Evolutionary conservation across 2,113 vertebrate species (phyloP).

Genomic region (Toxotes jaculatrix): DNA sequence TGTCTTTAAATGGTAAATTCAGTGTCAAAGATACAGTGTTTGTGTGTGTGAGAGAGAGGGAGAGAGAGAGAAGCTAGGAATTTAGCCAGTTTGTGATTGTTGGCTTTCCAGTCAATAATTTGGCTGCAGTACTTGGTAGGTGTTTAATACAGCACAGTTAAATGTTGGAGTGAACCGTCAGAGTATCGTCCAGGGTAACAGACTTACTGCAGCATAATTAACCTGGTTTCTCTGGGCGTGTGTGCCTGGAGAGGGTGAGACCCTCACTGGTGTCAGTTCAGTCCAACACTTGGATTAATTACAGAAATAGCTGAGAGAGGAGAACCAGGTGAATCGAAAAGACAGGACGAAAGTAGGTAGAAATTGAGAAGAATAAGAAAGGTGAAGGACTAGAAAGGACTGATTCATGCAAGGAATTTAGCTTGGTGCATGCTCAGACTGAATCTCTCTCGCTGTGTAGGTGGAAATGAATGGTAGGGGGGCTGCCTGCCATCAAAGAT

Average conservation of each 20-base stretch:
- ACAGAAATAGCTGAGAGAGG: slow-evolving; percentile 11
- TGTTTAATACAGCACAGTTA: neutral
- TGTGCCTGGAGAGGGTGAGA: slow-evolving; percentile 22
- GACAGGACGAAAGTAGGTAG: neutral
- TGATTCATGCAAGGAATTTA: neutral
- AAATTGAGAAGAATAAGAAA: neutral
- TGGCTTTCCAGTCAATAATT: neutral
- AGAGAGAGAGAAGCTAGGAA: neutral
- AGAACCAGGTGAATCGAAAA: neutral
- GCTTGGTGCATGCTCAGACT: neutral
- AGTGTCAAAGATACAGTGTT: neutral
- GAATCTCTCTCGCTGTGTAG: neutral
- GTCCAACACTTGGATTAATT: slow-evolving; percentile 37
- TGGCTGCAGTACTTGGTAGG: neutral
- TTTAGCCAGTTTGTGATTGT: neutral
- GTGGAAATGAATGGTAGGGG: neutral
- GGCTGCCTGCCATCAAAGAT: neutral
- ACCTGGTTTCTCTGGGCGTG: slow-evolving; percentile 25
- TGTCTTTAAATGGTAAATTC: slow-evolving; percentile 24
- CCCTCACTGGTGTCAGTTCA: slow-evolving; percentile 28
- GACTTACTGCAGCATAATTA: slow-evolving; percentile 21
- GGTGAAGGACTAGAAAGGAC: neutral
- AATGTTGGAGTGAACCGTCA: neutral
- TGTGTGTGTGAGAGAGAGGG: neutral
- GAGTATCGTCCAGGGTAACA: neutral